Base-by-base conservation (phyloP, 2,113 vertebrate species). In the Vulpes lagopus region DNA sequence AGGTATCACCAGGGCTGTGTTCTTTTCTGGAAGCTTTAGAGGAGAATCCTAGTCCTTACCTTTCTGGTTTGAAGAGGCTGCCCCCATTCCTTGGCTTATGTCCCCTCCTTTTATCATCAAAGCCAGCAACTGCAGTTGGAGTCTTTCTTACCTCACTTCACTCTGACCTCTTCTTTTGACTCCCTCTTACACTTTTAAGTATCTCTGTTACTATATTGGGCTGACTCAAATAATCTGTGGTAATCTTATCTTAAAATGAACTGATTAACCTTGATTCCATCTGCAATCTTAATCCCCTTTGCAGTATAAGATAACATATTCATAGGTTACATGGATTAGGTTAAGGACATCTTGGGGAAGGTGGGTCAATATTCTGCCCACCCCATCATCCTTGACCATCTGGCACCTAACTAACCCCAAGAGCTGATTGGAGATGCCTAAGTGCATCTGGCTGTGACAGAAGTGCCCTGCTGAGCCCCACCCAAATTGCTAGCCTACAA, bases 241-340 rank as follows among this genome's bases (percentile, higher is more conserved):
- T 83, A 49, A 82, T 74, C 3, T 91, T 86, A 71, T 35, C 89
- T 91, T 94, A 64, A 96, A 27, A 49, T 55, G 38, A 64, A 17
- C 11, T 74, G 35, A 67, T 82, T 55, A 94, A 79, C 17, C n/a
- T 20, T 65, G 73, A 69, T 82, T 87, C 62, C 11, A 88, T 25
- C 55, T 94, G 51, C 11, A 64, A 15, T 83, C 25, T 74, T 94
- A 53, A 74, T 30, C 51, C 10, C 35, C 11, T 95, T 93, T 94
- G 55, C 38, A 5, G 43, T 73, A 9, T 78, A 55, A 89, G 8
- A 12, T 93, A 93, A 60, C 22, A 22, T 35, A 57, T 20, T 86
- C 65, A 23, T n/a, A 90, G 51, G 2, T 83, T 80, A 73, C 11
- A 67, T 27, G 16, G 32, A 49, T 85, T 65, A 71, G 35, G 17